phyloP scores from a whole-genome alignment of 2,797 vertebrate genomes.

The Benthosema pterotum region DNA sequence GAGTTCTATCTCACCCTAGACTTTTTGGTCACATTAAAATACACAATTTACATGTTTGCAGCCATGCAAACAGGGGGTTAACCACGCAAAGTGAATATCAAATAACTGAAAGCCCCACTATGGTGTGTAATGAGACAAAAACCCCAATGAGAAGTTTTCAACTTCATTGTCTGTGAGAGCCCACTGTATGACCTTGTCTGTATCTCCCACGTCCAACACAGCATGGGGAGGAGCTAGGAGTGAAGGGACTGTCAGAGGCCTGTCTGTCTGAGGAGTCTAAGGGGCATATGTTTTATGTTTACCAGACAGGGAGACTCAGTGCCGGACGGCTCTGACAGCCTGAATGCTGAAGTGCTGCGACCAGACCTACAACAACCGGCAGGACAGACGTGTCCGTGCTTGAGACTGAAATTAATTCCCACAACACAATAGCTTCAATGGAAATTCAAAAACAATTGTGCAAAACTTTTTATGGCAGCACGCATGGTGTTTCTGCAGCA shows the following conservation, averaged over 20 bases:
- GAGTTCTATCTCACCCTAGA: background rate
- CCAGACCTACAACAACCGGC: constrained; percentile 82
- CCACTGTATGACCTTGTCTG: constrained; percentile 16
- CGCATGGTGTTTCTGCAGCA: constrained; percentile 8
- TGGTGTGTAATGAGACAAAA: constrained; percentile 12
- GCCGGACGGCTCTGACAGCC: constrained; percentile 69
- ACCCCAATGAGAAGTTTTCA: background rate
- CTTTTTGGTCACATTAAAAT: background rate
- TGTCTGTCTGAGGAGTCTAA: constrained; percentile 47
- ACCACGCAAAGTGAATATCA: background rate
- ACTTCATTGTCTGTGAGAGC: constrained; percentile 2
- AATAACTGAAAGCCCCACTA: background rate
- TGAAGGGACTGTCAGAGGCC: constrained; percentile 32
- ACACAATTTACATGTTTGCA: background rate
- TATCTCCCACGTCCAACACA: constrained; percentile 34
- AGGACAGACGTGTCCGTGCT: constrained; percentile 84
- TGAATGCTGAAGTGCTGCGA: constrained; percentile 78
- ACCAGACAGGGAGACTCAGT: constrained; percentile 66
- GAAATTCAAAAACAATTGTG: background rate
- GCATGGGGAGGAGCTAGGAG: constrained; percentile 29
- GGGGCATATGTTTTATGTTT: constrained; percentile 54
- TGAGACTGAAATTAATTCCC: constrained; percentile 53
- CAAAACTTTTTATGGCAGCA: background rate
- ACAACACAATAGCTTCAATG: background rate
- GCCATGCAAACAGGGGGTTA: background rate